phyloP scores from a whole-genome alignment of 2,797 vertebrate species.

The Sarcoramphus papa region DNA sequence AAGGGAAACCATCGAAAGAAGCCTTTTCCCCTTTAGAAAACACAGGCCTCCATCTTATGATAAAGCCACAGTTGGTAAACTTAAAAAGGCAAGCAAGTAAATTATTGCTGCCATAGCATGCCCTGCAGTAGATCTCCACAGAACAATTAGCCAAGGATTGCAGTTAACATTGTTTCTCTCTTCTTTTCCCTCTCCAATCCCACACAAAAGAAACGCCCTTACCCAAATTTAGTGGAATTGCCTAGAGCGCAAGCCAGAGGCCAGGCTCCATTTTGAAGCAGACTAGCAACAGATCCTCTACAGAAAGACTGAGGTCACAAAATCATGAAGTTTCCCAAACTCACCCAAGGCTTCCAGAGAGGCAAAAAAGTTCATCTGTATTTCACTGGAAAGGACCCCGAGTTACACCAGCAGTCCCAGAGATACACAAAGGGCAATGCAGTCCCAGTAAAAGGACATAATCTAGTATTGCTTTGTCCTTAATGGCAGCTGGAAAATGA shows the following conservation, averaged over 20 bases:
- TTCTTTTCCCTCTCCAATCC: neutral
- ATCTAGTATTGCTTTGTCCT: neutral
- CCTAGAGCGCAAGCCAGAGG: neutral
- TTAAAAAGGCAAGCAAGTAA: neutral
- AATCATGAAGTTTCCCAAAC: neutral
- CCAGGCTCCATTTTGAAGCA: neutral
- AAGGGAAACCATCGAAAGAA: neutral
- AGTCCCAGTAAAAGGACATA: neutral
- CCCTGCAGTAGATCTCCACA: neutral
- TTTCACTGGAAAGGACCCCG: neutral
- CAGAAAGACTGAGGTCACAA: neutral
- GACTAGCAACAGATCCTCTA: neutral
- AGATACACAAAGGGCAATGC: neutral
- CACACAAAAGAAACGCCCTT: neutral
- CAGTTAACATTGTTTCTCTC: neutral
- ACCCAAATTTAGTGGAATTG: neutral
- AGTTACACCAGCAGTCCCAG: neutral
- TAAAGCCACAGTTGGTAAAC: neutral
- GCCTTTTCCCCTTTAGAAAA: neutral
- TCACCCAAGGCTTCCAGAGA: neutral
- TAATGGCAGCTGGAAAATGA: neutral
- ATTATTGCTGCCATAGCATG: neutral
- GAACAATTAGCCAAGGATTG: neutral
- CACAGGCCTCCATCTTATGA: neutral
- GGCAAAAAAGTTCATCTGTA: neutral